Base-by-base conservation (phyloP, 2,113 vertebrate genomes). In the Oenanthe oenanthe region DNA sequence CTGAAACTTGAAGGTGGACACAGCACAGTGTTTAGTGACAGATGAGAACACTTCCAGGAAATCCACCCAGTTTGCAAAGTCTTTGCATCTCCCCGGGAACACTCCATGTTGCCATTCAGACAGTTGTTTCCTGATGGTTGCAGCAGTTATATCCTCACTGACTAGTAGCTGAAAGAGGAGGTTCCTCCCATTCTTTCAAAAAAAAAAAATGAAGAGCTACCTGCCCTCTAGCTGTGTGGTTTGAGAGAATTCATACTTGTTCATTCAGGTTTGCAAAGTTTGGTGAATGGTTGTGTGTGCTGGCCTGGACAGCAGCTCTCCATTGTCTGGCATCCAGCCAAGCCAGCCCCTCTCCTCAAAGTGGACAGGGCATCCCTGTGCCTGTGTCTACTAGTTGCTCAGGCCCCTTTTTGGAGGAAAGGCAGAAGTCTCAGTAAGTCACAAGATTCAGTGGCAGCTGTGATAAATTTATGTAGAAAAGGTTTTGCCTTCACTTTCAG, bases 331-430 rank as follows among this genome's bases (percentile, higher is more conserved):
- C 61, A 0, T 24, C 67, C 1, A 0, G 18, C 56, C 60, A 51
- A 28, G 32, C 28, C 5, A 5, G 47, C 75, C 89, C 89, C 50
- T 58, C 20, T 73, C 21, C 47, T 31, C 2, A 0, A 36, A 43
- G 31, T 0, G 13, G 8, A 17, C 16, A 20, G 40, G n/a, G 7
- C 3, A 0, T 71, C 54, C 43, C 56, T 10, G 29, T 6, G 0
- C 10, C 2, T 3, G 1, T 0, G 1, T 60, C 61, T 67, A 28
- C 26, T 50, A 38, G n/a, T 26, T 48, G 40, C 68, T 65, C 74
- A 32, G 77, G 32, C 50, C 26, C 34, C 34, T 84, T 47, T n/a
- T 13, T 50, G 73, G 16, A 53, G 54, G 57, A 93, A 76, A 28
- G 17, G 25, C 56, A 71, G 7, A 29, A 13, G 43, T 47, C 61